Conservation (phyloP, 2,113 vertebrate genomes). For the Thalassarche chlororhynchos region DNA sequence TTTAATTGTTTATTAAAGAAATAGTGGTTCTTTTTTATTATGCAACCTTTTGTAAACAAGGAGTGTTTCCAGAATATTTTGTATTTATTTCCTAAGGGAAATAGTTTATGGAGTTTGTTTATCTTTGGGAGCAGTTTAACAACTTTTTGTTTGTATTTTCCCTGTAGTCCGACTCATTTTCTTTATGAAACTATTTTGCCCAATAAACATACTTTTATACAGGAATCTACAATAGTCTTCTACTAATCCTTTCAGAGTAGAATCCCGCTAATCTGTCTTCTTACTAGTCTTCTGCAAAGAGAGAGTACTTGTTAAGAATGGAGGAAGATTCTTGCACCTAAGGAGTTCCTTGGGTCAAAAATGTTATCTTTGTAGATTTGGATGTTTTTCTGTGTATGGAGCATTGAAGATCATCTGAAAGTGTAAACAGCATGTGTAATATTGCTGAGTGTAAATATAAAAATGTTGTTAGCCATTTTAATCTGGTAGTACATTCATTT, state of each 20-base stretch:
- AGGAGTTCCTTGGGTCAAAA: background rate
- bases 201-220: background rate
- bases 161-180: background rate
- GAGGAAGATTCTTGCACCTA: background rate
- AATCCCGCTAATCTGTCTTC: background rate
- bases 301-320: background rate
- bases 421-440: background rate
- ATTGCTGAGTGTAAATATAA: background rate
- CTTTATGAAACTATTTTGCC: background rate
- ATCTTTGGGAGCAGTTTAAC: too few relatives aligned
- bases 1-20: background rate
- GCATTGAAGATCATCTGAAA: background rate
- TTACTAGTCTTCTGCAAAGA: background rate
- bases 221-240: background rate
- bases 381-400: background rate
- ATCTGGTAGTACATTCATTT: background rate
- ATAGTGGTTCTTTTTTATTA: background rate
- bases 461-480: background rate
- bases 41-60: background rate
- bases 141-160: background rate
- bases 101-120: background rate
- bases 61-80: background rate
- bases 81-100: background rate
- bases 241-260: background rate
- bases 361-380: background rate